Conservation (phyloP, 2,797 vertebrate genomes). For the Gorsachius magnificus region DNA sequence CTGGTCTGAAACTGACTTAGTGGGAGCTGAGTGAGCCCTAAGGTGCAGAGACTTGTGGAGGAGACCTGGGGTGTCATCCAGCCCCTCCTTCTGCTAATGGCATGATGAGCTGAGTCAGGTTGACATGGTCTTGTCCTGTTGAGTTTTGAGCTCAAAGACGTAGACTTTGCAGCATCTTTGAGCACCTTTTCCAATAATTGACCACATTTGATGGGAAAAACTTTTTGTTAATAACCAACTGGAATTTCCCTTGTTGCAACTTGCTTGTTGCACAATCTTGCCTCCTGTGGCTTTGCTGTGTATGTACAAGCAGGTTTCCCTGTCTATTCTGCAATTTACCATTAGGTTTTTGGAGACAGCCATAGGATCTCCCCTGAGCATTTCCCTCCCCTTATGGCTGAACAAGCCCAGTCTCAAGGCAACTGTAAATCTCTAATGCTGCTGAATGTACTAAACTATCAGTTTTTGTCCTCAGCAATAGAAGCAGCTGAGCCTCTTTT, state of each 20-base stretch:
- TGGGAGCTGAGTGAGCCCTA: neutral
- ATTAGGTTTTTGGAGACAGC: neutral
- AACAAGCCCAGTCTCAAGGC: neutral
- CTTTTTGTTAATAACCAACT: neutral
- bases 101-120: neutral
- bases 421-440: neutral
- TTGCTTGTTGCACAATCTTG: neutral
- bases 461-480: neutral
- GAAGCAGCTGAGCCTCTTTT: neutral
- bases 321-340: neutral
- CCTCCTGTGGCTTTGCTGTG: neutral
- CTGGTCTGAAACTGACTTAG: neutral
- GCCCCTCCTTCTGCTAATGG: neutral
- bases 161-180: neutral
- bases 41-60: neutral
- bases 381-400: neutral
- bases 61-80: neutral
- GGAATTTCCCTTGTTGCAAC: neutral
- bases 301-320: fast-evolving
- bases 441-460: neutral
- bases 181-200: neutral
- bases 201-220: neutral
- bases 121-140: neutral
- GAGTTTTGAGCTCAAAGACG: neutral
- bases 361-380: fast-evolving